Base-by-base conservation (phyloP, 2,888 invertebrate genomes). In the Hemaris fuciformis region DNA sequence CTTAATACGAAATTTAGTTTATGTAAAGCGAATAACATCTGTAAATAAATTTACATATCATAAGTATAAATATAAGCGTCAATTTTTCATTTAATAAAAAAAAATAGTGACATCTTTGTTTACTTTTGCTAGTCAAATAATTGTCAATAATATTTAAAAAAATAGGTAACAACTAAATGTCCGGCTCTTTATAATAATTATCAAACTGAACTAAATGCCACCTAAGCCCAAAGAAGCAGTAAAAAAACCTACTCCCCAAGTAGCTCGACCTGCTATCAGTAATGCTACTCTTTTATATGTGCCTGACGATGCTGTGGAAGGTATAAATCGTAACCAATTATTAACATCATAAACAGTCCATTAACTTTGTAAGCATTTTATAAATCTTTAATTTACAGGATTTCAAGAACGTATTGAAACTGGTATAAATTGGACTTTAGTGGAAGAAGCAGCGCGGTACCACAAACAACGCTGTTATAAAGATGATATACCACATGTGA, bases 401-500 rank as follows among this genome's bases (percentile, higher is more conserved):
- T 91, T 76, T 68, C 80, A 87, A 71, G 79, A 86, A 18, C 85
- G 92, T 18, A 73, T 91, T 67, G 83, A 87, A 72, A 83, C 77
- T 0, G 87, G 79, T 2, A 75, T 92, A 60, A 78, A 85, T 42
- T 91, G 89, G 89, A 88, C 84, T n/a, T 66, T 83, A 2, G 4
- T 73, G 38, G 85, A 86, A 67, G 64, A 72, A 62, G 87, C 83
- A 38, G 73, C 74, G 1, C 77, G 83, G 13, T 67, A 82, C 69
- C 89, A 89, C 62, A 85, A 68, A 59, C 48, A 68, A 58, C 80
- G 82, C 65, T 89, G 75, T 72, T 67, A 59, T 13, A 74, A 61
- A 66, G 65, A 74, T n/a, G 66, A 81, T 3, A 67, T 84, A 41
- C 73, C 76, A 27, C 67, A 46, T 13, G 4, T 79, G 0, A 63